Evolutionary conservation across 2,888 invertebrate genomes (phyloP).

Genomic region (Dascillus cervinus): DNA sequence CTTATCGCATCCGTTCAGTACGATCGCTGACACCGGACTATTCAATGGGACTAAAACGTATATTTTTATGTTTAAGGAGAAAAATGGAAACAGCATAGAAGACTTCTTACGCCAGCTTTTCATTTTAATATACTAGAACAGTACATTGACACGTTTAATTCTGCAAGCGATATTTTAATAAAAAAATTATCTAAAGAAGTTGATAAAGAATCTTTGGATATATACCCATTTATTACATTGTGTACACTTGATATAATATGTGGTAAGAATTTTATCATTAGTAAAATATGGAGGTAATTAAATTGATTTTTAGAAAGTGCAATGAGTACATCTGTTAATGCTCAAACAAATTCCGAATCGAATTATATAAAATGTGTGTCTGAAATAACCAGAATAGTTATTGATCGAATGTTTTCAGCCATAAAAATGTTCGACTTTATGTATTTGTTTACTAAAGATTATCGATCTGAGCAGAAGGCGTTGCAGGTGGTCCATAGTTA

Average conservation of each 20-base stretch:
- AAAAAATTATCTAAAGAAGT: constrained; percentile 44
- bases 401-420: too few relatives aligned
- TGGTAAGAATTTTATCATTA: constrained; percentile 48
- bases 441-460: too few relatives aligned
- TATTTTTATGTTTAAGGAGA: too few relatives aligned
- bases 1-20: too few relatives aligned
- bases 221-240: constrained; percentile 54
- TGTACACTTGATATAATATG: constrained; percentile 57
- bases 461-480: constrained; percentile 47
- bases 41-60: too few relatives aligned
- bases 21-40: too few relatives aligned
- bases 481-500: constrained; percentile 46
- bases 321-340: constrained; percentile 71
- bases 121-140: constrained; percentile 71
- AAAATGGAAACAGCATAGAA: constrained; percentile 61
- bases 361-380: constrained; percentile 67
- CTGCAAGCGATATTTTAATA: constrained; percentile 51
- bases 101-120: constrained; percentile 69
- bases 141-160: constrained; percentile 62
- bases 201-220: constrained; percentile 45
- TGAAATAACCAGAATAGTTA: constrained; percentile 36
- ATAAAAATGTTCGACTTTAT: constrained; percentile 45
- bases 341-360: constrained; percentile 60
- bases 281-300: too few relatives aligned
- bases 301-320: too few relatives aligned